These are phyloP conservation scores for Mellivora capensis DNA, from an alignment of 2,113 vertebrate genomes.

Conservation along the genomic window DNA sequence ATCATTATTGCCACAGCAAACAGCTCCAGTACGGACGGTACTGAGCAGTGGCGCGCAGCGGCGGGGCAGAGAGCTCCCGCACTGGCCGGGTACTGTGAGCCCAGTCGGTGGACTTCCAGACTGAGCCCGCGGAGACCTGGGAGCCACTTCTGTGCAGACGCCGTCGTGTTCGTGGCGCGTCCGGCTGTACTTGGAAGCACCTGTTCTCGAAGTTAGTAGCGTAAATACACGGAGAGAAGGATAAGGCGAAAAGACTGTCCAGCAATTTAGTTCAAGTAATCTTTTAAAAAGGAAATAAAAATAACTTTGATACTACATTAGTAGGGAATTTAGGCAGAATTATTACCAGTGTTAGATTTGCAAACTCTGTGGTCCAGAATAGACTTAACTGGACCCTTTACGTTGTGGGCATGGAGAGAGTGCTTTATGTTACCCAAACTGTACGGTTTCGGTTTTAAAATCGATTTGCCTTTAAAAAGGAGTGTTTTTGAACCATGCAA, in stretches of 20 bases:
- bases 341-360: background rate
- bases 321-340: background rate
- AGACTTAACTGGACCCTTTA: background rate
- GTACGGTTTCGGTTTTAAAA: background rate
- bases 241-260: background rate
- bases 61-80: no score
- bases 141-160: background rate
- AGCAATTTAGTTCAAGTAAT: conserved; percentile 1
- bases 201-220: background rate
- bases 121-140: no score
- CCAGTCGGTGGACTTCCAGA: background rate
- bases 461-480: background rate
- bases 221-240: background rate
- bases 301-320: background rate
- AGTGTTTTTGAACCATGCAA: background rate
- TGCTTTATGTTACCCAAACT: background rate
- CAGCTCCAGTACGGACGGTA: no score
- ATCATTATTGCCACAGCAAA: background rate
- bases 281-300: background rate
- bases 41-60: no score
- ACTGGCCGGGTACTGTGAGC: background rate
- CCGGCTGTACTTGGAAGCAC: background rate
- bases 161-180: background rate
- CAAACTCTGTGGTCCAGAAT: background rate
- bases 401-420: background rate